These are phyloP conservation scores for Lucinisca nassula DNA, from an alignment of 2,888 invertebrate genomes.

Conservation along the genomic window DNA sequence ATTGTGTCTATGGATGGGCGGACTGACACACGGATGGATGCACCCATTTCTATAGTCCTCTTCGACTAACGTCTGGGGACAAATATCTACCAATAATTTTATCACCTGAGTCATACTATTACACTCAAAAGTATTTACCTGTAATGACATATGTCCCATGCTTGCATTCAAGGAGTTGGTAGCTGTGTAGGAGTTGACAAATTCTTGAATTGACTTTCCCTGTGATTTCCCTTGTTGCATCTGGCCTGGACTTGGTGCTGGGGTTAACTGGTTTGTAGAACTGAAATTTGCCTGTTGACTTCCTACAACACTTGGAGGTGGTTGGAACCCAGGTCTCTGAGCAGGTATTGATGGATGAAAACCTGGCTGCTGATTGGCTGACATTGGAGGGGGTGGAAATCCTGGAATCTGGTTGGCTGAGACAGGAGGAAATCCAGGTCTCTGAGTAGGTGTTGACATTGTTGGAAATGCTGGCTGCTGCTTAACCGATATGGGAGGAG, in stretches of 20 bases:
- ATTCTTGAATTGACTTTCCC: slow-evolving; percentile 52
- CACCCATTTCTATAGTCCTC: no score
- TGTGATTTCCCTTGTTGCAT: not conserved
- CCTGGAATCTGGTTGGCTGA: slow-evolving; percentile 31
- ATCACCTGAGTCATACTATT: no score
- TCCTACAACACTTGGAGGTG: slow-evolving; percentile 1
- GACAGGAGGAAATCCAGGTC: slow-evolving; percentile 15
- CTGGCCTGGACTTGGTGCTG: not conserved
- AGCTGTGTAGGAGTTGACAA: slow-evolving; percentile 56
- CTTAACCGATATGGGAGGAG: slow-evolving; percentile 25
- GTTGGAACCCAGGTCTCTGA: slow-evolving; percentile 11
- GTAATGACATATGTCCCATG: slow-evolving; percentile 62
- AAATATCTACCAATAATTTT: no score
- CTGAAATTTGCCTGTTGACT: not conserved
- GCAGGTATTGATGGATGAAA: slow-evolving; percentile 15
- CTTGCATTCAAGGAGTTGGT: slow-evolving; percentile 25
- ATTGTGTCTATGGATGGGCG: no score
- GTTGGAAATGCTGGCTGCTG: slow-evolving; percentile 56
- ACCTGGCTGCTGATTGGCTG: slow-evolving; percentile 29
- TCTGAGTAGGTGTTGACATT: slow-evolving; percentile 26
- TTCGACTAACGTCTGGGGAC: no score
- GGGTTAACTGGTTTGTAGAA: not conserved
- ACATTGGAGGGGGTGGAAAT: slow-evolving; percentile 48
- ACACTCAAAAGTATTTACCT: no score
- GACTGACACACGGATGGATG: no score